Evolutionary conservation across 2,888 invertebrate genomes (phyloP).

Genomic region (Nomada hirtipes): DNA sequence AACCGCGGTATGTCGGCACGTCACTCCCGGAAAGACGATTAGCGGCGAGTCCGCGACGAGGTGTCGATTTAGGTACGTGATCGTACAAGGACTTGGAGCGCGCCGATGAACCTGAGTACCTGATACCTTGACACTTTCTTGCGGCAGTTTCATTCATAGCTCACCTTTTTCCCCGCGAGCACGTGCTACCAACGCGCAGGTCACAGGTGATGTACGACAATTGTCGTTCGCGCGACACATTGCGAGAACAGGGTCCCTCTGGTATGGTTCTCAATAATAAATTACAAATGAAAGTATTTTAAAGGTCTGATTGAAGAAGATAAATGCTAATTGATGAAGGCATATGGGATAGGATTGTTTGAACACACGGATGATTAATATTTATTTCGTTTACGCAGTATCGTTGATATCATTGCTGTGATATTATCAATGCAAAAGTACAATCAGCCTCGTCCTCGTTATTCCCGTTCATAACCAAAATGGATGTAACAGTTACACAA

Average conservation of each 20-base stretch:
- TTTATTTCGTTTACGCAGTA: too few species aligned
- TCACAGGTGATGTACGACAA: conserved; percentile 14
- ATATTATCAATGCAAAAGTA: too few species aligned
- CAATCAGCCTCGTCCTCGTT: too few species aligned
- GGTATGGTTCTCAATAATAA: too few species aligned
- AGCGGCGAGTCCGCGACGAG: conserved; percentile 63
- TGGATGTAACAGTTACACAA: too few species aligned
- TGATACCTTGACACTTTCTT: conserved; percentile 53
- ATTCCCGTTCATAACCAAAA: too few species aligned
- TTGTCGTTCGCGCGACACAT: conserved; percentile 1
- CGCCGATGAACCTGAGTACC: conserved; percentile 46
- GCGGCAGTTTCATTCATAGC: conserved; percentile 31
- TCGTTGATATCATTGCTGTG: too few species aligned
- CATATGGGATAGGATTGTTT: not conserved
- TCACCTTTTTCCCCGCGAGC: not conserved
- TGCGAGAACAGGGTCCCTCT: too few species aligned
- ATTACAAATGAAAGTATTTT: too few species aligned
- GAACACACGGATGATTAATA: not conserved
- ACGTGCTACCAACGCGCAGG: not conserved
- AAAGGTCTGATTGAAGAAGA: too few species aligned
- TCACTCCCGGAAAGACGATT: conserved; percentile 70
- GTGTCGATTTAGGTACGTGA: conserved; percentile 74
- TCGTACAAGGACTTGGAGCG: conserved; percentile 60
- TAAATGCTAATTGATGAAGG: too few species aligned
- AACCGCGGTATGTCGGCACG: conserved; percentile 72